phyloP scores from a whole-genome alignment of 2,888 invertebrate genomes.

The Mechanitis messenoides region DNA sequence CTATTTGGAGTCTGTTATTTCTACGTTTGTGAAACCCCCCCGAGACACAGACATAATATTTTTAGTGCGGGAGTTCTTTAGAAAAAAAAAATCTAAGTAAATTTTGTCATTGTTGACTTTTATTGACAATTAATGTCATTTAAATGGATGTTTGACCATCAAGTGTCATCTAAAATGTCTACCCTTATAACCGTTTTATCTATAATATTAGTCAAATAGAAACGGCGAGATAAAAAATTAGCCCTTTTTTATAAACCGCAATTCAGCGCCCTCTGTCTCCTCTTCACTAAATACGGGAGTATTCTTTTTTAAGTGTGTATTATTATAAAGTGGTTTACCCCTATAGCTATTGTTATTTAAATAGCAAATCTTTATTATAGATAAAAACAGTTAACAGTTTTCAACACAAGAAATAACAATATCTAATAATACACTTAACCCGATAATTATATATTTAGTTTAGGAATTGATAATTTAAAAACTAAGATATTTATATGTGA shows the following conservation, averaged over 20 bases:
- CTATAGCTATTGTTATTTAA: conserved; percentile 1
- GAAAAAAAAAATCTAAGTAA: too few relatives aligned
- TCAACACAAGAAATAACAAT: background rate
- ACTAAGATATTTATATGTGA: too few relatives aligned
- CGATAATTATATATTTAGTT: too few relatives aligned
- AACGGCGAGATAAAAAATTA: conserved; percentile 32
- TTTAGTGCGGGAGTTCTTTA: too few relatives aligned
- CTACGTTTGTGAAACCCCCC: too few relatives aligned
- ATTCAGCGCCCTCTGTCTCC: conserved; percentile 32
- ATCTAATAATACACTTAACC: background rate
- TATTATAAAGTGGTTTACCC: background rate
- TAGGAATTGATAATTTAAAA: too few relatives aligned
- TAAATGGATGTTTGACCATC: background rate
- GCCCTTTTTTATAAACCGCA: conserved; percentile 29
- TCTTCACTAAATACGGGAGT: conserved; percentile 36
- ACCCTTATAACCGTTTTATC: conserved; percentile 38
- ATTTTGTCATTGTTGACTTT: too few relatives aligned
- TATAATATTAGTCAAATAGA: conserved; percentile 35
- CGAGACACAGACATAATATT: too few relatives aligned
- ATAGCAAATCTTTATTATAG: background rate
- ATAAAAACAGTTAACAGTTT: background rate
- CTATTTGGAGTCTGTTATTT: too few relatives aligned
- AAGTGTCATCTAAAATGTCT: conserved; percentile 2
- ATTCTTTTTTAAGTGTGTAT: conserved; percentile 31
- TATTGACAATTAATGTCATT: too few relatives aligned